Evolutionary conservation across 1,140 invertebrate genomes (phyloP), one percentile per base, ranked within the genome.

Genomic region (Muscidifurax raptorellus): DNA sequence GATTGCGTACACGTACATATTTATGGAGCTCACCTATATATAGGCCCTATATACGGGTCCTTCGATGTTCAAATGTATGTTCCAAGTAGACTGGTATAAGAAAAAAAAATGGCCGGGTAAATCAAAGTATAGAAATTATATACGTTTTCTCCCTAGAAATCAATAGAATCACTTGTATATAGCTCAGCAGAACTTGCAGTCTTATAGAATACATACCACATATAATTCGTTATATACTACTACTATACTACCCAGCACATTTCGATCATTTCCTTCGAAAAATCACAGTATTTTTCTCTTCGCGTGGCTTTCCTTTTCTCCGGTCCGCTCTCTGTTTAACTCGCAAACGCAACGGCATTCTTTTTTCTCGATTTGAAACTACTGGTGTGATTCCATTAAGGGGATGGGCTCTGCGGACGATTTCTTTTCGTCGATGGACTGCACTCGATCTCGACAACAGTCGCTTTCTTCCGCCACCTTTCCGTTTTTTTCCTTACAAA

Each of bases 321-420:
- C 27, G 47, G 12, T 22, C 67, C 9, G 10, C 27, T 6, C 28
- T 74, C 67, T 59, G 27, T 32, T 32, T 27, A 69, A 75, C 72
- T 36, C 64, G 74, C 66, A 83, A 77, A 83, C n/a, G n/a, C 81
- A 83, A 69, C 69, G 72, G 74, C 47, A 2, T 76, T 66, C n/a
- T n/a, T 76, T 40, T 40, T 76, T 66, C 81, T 67, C 72, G 72
- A 82, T 64, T 82, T 18, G 80, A 9, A 44, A 71, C 12, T 28
- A 74, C 36, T 28, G 28, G 27, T 76, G 81, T 76, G 66, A 76
- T 82, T 82, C 74, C 82, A 83, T 83, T 83, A 83, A 52, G 64
- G 67, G 36, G 59, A 28, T 22, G 52, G 44, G 10, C 13, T n/a
- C n/a, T 67, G 81, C 32, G n/a, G 64, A 69, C 74, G 64, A 83